phyloP scores from a whole-genome alignment of 2,888 invertebrate species.

The Acrobasis consociella region DNA sequence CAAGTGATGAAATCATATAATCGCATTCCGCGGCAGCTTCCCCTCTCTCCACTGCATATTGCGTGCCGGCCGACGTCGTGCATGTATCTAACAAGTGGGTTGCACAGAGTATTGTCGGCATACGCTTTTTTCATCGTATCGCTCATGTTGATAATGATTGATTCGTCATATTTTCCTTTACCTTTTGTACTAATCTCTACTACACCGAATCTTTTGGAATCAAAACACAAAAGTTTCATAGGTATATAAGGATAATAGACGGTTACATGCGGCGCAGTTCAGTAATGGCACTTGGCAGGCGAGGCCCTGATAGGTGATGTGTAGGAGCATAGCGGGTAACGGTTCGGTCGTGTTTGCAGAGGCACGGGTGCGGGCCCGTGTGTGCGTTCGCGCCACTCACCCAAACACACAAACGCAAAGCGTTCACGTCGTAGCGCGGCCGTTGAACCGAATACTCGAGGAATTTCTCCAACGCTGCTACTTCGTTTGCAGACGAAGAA shows the following conservation, averaged over 20 bases:
- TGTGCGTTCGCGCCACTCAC: constrained; percentile 67
- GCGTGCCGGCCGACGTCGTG: constrained; percentile 49
- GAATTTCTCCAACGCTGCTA: constrained; percentile 77
- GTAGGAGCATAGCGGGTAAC: constrained; percentile 70
- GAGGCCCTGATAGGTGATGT: constrained; percentile 59
- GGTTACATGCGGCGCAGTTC: constrained; percentile 26
- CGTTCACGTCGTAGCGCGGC: constrained; percentile 71
- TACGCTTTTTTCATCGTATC: constrained; percentile 19
- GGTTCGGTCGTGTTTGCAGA: constrained; percentile 77
- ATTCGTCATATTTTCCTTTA: neutral
- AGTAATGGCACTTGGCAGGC: constrained; percentile 36
- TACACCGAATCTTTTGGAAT: neutral
- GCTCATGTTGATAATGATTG: neutral
- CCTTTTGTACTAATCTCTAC: neutral
- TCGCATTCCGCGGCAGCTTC: constrained; percentile 68
- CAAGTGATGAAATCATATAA: constrained; percentile 65
- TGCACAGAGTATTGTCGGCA: constrained; percentile 38
- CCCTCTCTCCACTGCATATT: constrained; percentile 48
- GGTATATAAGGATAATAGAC: constrained; percentile 24
- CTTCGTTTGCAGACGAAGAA: constrained; percentile 64
- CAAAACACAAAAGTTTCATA: neutral
- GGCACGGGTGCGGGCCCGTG: constrained; percentile 57
- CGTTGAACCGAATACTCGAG: constrained; percentile 80
- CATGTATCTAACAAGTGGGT: constrained; percentile 47
- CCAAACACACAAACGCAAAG: constrained; percentile 61